Base-by-base conservation (phyloP, 2,113 vertebrate species). In the Notothenia coriiceps region DNA sequence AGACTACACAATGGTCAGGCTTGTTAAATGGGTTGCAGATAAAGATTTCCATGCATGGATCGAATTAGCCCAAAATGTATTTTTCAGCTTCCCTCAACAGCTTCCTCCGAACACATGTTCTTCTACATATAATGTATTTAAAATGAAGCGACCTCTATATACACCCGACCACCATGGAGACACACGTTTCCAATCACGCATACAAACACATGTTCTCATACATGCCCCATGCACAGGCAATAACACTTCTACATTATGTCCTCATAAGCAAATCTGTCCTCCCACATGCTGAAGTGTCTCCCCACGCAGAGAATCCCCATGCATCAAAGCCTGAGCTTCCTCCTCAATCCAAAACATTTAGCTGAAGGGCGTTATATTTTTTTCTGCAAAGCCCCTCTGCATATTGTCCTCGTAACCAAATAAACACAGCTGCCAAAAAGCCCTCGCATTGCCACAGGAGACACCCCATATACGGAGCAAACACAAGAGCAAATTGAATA, bases 381-480 rank as follows among this genome's bases (percentile, higher is more conserved):
- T 82, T 71, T 81, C 81, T 78, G 65, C 66, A 78, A 66, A 92
- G 69, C 87, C 77, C 35, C 86, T 79, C 83, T 72, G 71, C 84
- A 77, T 76, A 86, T 91, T 92, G 90, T 93, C 82, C 79, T 87
- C 76, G 80, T 64, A 85, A 87, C 66, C 80, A 88, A 89, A 94
- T 87, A 90, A 92, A 90, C 87, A 88, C 91, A 93, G 91, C 91
- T 91, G 93, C 91, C 88, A 85, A 82, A 40, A 44, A 68, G 77
- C 80, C 66, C 74, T 87, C 35, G 70, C 68, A 72, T 40, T 49
- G 75, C 72, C 52, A 17, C 64, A 49, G 29, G 69, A 77, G 22
- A 78, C 62, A 67, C 61, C 67, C 47, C 82, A 74, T 56, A 70
- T 35, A 61, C 3, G 52, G 77, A 60, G 74, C 49, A 80, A 88